Base-by-base conservation (phyloP, 2,113 vertebrate genomes). In the Shinisaurus crocodilurus region DNA sequence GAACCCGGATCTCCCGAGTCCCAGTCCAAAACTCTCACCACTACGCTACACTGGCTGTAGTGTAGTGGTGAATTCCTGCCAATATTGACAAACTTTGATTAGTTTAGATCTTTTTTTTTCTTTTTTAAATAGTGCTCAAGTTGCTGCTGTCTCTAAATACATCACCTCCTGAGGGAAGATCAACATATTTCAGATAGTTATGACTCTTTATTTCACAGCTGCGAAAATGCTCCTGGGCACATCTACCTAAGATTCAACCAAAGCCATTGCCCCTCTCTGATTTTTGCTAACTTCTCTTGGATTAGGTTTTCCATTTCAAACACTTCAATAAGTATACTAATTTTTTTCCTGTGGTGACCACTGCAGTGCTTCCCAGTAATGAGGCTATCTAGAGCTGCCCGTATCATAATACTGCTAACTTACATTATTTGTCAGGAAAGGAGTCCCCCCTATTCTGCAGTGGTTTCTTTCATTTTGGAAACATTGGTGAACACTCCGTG, bases 41-140 rank as follows among this genome's bases (percentile, higher is more conserved):
- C n/a, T n/a, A n/a, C n/a, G n/a, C n/a, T n/a, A n/a, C n/a, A n/a
- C n/a, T n/a, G n/a, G n/a, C n/a, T n/a, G n/a, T n/a, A n/a, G 88
- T 93, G 84, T 77, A 60, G 90, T 88, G n/a, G 81, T 81, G 0
- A 94, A 93, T 88, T 72, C 65, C 8, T 89, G 63, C 37, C 32
- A 75, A 74, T 91, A 90, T 69, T 77, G 79, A 50, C 15, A 88
- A 84, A 83, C 65, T n/a, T 85, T 48, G 34, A 74, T 74, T 86
- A 32, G 25, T 43, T 27, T 67, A 23, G 12, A 37, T 12, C 20
- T 37, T 7, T 75, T 86, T 54, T 76, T 40, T 5, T 48, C 18
- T 63, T 50, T 43, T 74, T 77, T 74, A 67, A n/a, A 85, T n/a
- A 34, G 40, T 0, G 0, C 83, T 43, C 85, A 81, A 50, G 90